A percentile compares a stretch with the other conserved stretches of the same genome.
phyloP scores from a whole-genome alignment of 2,113 vertebrate species.

The Crotalus helleri region DNA sequence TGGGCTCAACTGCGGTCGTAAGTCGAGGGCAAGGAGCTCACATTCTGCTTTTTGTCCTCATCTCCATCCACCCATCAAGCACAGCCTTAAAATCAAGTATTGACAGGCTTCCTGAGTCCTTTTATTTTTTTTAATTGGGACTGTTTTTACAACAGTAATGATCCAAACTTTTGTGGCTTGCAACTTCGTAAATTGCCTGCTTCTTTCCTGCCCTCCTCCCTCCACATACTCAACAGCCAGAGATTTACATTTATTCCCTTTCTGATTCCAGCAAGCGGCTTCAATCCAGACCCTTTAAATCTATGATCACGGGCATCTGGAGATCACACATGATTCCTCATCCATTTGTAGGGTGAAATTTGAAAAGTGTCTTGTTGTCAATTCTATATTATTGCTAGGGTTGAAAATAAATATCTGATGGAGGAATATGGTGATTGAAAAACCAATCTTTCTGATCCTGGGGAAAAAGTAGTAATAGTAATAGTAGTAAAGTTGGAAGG shows the following conservation, averaged over 20 bases:
- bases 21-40: neutral
- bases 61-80: neutral
- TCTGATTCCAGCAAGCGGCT: neutral
- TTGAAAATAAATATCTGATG: neutral
- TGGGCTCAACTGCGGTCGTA: neutral
- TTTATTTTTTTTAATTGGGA: neutral
- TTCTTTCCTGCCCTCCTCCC: neutral
- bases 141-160: neutral
- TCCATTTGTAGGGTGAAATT: neutral
- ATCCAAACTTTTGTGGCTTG: neutral
- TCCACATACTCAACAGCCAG: neutral
- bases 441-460: neutral
- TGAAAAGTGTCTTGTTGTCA: neutral
- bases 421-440: neutral
- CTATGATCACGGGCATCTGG: neutral
- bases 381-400: neutral
- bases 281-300: neutral
- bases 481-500: no score
- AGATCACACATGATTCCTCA: neutral
- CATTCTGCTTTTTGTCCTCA: neutral
- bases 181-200: neutral
- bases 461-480: neutral
- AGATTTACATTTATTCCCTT: neutral
- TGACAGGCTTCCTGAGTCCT: neutral
- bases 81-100: neutral